A percentile compares a stretch with the other conserved stretches of the same genome.
These are phyloP conservation scores for Hemibagrus guttatus DNA, from an alignment of 2,797 vertebrate genomes.

Conservation along the genomic window DNA sequence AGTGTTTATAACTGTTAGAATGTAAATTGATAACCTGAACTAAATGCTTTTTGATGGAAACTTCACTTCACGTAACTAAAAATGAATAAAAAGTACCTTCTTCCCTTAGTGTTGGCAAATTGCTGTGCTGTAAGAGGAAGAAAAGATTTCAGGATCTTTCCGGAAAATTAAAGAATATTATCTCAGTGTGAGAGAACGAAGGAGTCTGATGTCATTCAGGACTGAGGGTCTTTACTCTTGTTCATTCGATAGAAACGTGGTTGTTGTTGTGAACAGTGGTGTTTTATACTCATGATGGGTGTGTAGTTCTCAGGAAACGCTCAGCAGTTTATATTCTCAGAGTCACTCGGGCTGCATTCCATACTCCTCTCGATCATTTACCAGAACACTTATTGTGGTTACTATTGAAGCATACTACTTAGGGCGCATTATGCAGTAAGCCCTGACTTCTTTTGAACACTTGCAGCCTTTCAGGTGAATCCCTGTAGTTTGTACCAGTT, in stretches of 20 bases:
- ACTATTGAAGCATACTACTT: not conserved
- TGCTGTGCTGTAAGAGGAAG: not conserved
- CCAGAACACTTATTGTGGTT: not conserved
- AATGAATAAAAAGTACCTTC: not conserved
- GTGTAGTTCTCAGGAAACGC: not conserved
- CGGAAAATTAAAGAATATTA: too few relatives aligned
- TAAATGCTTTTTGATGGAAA: not conserved
- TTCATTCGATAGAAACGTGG: too few relatives aligned
- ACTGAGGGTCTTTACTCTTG: too few relatives aligned
- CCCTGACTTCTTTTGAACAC: not conserved
- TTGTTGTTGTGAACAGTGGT: not conserved
- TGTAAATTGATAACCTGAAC: not conserved
- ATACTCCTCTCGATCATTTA: not conserved
- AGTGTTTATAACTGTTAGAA: not conserved
- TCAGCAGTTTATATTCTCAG: not conserved
- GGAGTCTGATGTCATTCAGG: too few relatives aligned
- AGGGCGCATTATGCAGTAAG: not conserved
- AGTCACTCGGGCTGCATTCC: not conserved
- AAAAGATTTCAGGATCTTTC: too few relatives aligned
- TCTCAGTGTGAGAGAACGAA: not conserved
- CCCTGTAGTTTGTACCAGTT: not conserved
- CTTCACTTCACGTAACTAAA: not conserved
- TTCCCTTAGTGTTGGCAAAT: not conserved
- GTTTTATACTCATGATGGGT: not conserved
- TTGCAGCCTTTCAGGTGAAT: not conserved